A percentile compares a stretch with the other conserved stretches of the same genome.
phyloP scores from a whole-genome alignment of 2,797 vertebrate species.

The Eutrigla gurnardus region DNA sequence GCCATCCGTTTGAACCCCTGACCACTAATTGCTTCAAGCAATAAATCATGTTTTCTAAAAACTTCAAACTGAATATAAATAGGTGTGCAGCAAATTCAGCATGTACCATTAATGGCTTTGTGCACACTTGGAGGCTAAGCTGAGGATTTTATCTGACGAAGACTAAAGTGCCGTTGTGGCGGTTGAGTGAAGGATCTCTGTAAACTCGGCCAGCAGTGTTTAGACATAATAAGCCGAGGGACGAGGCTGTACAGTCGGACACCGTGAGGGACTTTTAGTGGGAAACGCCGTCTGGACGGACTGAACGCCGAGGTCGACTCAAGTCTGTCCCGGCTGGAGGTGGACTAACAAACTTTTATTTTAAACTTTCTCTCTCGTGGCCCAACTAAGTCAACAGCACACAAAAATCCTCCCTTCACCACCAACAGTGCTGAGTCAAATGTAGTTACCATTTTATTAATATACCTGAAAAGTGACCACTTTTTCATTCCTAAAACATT shows the following conservation, averaged over 20 bases:
- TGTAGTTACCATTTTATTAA: background rate
- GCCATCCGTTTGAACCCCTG: slow-evolving; percentile 53
- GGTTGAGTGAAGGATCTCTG: slow-evolving; percentile 71
- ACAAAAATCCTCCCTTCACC: slow-evolving; percentile 3
- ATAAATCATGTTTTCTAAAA: slow-evolving; percentile 75
- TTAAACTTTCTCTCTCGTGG: slow-evolving; percentile 25
- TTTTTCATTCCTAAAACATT: background rate
- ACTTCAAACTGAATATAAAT: slow-evolving; percentile 77
- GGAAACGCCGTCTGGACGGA: slow-evolving; percentile 61
- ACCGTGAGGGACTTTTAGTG: slow-evolving; percentile 47
- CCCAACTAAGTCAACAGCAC: slow-evolving; percentile 13
- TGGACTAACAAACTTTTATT: slow-evolving; percentile 42
- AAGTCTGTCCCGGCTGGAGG: slow-evolving; percentile 18
- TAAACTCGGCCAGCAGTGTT: slow-evolving; percentile 63
- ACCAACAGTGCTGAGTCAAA: background rate
- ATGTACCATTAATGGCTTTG: slow-evolving; percentile 69
- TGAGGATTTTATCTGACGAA: slow-evolving; percentile 69
- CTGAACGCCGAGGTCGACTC: slow-evolving; percentile 35
- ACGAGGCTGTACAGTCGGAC: slow-evolving; percentile 63
- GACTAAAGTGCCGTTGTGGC: slow-evolving; percentile 66
- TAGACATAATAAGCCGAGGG: slow-evolving; percentile 60
- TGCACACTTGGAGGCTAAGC: slow-evolving; percentile 51
- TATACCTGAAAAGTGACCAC: background rate
- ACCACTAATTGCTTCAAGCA: slow-evolving; percentile 78
- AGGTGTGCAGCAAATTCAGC: slow-evolving; percentile 73